Percentiles rank a stretch among this genome's conserved stretches.
phyloP scores from a whole-genome alignment of 1,140 invertebrate genomes.

The Polyergus mexicanus region DNA sequence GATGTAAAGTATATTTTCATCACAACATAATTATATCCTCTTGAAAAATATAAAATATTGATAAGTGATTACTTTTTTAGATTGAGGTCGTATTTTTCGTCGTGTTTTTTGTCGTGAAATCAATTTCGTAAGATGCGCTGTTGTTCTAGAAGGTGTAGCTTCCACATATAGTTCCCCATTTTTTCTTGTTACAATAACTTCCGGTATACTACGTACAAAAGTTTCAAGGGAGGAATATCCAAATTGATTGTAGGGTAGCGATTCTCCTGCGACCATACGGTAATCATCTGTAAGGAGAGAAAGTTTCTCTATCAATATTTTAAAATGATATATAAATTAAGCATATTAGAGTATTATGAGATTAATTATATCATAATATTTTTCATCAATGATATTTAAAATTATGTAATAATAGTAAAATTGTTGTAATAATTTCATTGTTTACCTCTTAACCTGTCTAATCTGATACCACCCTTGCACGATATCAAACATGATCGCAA shows the following conservation, averaged over 20 bases:
- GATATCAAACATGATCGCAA: conserved; percentile 73
- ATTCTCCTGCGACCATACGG: conserved; percentile 86
- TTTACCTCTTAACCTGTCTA: conserved; percentile 73
- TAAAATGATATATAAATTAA: neutral
- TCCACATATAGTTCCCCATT: conserved; percentile 86
- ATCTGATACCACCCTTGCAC: conserved; percentile 73
- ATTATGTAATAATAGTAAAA: neutral
- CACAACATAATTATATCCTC: neutral
- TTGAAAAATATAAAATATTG: neutral
- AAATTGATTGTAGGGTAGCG: conserved; percentile 88
- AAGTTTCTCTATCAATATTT: neutral
- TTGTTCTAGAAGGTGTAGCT: conserved; percentile 86
- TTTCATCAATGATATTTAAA: neutral
- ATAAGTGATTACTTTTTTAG: conserved; percentile 31
- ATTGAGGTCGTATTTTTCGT: conserved; percentile 20
- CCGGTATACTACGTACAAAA: conserved; percentile 87
- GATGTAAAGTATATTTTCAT: neutral
- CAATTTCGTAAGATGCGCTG: conserved; percentile 88
- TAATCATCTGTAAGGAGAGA: conserved; percentile 86
- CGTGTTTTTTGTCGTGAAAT: conserved; percentile 87
- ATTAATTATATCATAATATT: neutral
- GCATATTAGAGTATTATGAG: neutral
- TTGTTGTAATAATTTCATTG: conserved; percentile 13
- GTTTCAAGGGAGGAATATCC: conserved; percentile 87
- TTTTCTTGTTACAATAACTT: conserved; percentile 83